Base-by-base conservation (phyloP, 2,797 vertebrate species). In the Sebastes paucispinis region DNA sequence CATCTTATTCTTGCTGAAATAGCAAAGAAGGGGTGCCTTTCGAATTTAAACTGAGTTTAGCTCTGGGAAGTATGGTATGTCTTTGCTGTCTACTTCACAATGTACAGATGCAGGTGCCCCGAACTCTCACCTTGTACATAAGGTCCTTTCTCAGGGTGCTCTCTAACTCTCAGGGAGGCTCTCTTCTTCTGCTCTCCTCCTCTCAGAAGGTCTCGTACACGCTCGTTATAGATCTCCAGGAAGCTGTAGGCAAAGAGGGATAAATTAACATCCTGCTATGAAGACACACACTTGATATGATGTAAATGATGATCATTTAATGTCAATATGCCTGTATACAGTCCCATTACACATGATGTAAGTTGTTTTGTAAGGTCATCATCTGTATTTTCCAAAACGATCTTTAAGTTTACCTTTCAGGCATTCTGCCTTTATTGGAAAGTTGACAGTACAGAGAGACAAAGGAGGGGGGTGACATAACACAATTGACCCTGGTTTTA, bases 181-280 rank as follows among this genome's bases (percentile, higher is more conserved):
- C 96, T 96, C 78, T 97, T 99, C 90, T 97, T 98, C 89, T 89
- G 92, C 79, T 97, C 96, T 36, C 95, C 91, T 24, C 92, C 91
- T 64, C 93, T 95, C 73, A 99, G 91, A 72, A 99, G 90, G 91
- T 99, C 98, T 59, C 97, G 94, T 1, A 99, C 98, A 1, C 97
- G 97, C 86, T 99, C 98, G 0, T 99, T 99, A 83, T 99, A 99
- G 91, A 99, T 99, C 96, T 99, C 98, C 80, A 99, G 94, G 88
- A 99, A 99, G 90, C 98, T 99, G 88, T 57, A 86, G 69, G 70
- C 8, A 70, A 36, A 87, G 24, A 80, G 7, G n/a, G 8, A 78
- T 2, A 52, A 27, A 36, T 25, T 12, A 24, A 70, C 24, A 74
- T 20, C 29, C 8, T 9, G 18, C 27, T n/a, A 39, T 79, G 25